phyloP scores from a whole-genome alignment of 2,888 invertebrate species.

The Esperia sulphurella region DNA sequence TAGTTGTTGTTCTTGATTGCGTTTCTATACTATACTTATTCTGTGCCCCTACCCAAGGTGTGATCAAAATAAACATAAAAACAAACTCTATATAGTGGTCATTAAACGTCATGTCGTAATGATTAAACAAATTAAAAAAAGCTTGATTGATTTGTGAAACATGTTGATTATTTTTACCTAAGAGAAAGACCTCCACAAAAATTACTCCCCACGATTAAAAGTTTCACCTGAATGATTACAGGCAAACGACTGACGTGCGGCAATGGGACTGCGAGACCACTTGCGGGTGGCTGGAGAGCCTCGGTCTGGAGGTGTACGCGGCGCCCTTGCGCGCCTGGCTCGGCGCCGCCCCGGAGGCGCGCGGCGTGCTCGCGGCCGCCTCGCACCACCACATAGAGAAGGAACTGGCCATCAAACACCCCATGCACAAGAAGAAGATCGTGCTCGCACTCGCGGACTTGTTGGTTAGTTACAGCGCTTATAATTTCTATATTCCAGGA shows the following conservation, averaged over 20 bases:
- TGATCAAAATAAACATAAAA: no score
- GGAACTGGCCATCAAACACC: constrained; percentile 89
- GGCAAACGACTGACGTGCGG: constrained; percentile 86
- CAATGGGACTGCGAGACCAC: constrained; percentile 91
- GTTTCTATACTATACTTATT: no score
- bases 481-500: no score
- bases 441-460: constrained; percentile 85
- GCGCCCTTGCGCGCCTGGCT: constrained; percentile 91
- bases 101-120: no score
- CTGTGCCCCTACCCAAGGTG: no score
- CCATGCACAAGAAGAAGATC: constrained; percentile 95
- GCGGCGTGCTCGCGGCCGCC: constrained; percentile 83
- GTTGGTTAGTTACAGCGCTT: constrained; percentile 51
- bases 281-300: constrained; percentile 88
- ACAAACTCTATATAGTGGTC: no score
- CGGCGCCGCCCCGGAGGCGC: constrained; percentile 84
- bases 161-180: no score
- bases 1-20: no score
- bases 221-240: constrained; percentile 27
- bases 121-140: no score
- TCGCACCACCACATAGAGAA: constrained; percentile 92
- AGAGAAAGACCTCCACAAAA: no score
- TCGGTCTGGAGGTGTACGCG: constrained; percentile 88
- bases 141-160: no score
- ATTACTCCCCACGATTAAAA: no score